phyloP scores from a whole-genome alignment of 2,888 invertebrate species.

The Xanthorhoe spadicearia region DNA sequence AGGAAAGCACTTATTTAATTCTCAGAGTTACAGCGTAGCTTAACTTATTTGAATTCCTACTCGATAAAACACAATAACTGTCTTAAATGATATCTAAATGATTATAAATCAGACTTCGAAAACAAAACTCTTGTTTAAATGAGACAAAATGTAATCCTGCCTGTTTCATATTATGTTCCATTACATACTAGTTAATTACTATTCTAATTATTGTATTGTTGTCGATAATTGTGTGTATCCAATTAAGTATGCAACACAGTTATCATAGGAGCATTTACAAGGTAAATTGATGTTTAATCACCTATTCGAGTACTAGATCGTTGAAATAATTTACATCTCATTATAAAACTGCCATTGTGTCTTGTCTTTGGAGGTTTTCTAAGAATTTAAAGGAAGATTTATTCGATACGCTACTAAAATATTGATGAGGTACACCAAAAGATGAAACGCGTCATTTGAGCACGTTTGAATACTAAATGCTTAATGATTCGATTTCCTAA shows the following conservation, averaged over 20 bases:
- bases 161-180: neutral
- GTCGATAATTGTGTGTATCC: neutral
- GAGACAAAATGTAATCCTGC: neutral
- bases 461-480: constrained; percentile 20
- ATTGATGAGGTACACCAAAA: constrained; percentile 30
- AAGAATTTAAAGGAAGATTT: constrained; percentile 33
- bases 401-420: constrained; percentile 33
- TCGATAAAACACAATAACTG: neutral
- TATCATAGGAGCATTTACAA: neutral
- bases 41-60: neutral
- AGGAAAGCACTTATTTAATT: constrained; percentile 1
- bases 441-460: constrained; percentile 14
- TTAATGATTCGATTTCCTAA: constrained; percentile 12
- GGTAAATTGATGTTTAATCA: neutral
- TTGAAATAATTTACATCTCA: constrained; percentile 4
- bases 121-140: neutral
- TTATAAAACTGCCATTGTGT: constrained; percentile 10
- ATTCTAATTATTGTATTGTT: neutral
- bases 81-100: neutral
- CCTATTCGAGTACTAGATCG: neutral
- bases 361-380: constrained; percentile 12
- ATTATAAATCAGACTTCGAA: too few species aligned
- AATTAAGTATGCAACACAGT: neutral
- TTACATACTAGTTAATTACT: neutral
- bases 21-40: neutral